Evolutionary conservation across 2,797 vertebrate genomes (phyloP), one percentile per base, ranked within the genome.

Genomic region (Semotilus atromaculatus): DNA sequence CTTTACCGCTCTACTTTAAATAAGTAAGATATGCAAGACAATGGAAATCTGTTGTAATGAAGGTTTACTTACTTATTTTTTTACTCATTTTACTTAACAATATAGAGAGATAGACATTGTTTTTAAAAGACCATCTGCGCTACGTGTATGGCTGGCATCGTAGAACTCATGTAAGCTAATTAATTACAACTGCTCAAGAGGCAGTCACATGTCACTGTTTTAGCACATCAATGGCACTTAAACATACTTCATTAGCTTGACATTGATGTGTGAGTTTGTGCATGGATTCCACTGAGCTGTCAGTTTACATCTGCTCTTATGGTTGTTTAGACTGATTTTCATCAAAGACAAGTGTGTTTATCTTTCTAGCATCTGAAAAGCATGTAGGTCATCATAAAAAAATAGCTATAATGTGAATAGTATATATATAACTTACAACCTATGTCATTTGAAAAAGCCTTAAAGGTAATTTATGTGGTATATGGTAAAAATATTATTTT

Each of bases 181-280:
- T 95, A 94, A 95, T 94, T 93, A 94, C 90, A 93, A 93, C 92
- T 93, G 92, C 92, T 92, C 91, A 91, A 93, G 93, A 93, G 94
- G 92, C 92, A 94, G 94, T 95, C 94, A 94, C 88, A 91, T 87
- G 67, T 89, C 85, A 91, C 91, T 92, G 90, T 92, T 83, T 88
- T 90, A 83, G 72, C 89, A 90, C 91, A 83, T 93, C 89, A 89
- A 89, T 89, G 92, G 90, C 90, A 89, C 92, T 93, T 86, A 85
- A 93, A 89, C 90, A 92, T 91, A 91, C 91, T 93, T 94, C 92
- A 94, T 94, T 94, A 92, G 93, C 91, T 90, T 84, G 83, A 84
- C 75, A 31, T 89, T 93, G 92, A 93, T 91, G 92, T 92, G 92
- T 85, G 87, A 91, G 86, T 82, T 87, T 90, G 89, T 58, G 83